Evolutionary conservation across 2,888 invertebrate genomes (phyloP).

Genomic region (Epinotia bilunana): DNA sequence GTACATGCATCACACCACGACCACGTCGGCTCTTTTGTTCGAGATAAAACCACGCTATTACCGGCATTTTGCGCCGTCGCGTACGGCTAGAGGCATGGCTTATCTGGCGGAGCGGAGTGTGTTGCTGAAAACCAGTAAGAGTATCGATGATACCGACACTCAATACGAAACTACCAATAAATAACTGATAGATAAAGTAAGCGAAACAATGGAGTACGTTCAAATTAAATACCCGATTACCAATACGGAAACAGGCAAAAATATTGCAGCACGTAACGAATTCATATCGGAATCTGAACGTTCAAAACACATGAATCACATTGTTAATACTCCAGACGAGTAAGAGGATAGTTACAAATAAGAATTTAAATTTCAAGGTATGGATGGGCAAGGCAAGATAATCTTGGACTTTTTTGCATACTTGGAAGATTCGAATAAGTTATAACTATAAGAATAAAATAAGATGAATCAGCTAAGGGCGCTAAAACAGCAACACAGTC

Average conservation of each 20-base stretch:
- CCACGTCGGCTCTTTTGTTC: conserved; percentile 67
- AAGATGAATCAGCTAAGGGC: conserved; percentile 13
- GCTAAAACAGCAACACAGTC: conserved; percentile 16
- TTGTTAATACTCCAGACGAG: neutral
- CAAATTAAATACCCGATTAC: neutral
- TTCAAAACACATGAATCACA: neutral
- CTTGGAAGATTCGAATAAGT: neutral
- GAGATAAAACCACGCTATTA: conserved; percentile 66
- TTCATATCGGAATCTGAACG: neutral
- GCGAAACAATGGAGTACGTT: conserved; percentile 27
- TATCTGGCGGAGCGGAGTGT: conserved; percentile 27
- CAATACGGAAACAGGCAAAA: neutral
- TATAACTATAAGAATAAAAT: neutral
- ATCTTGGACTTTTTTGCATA: neutral
- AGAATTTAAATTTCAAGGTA: neutral
- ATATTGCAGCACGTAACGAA: neutral
- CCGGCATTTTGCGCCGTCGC: conserved; percentile 47
- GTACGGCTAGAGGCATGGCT: conserved; percentile 45
- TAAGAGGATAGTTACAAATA: neutral
- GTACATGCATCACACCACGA: conserved; percentile 46
- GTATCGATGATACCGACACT: conserved; percentile 30
- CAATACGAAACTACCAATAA: conserved; percentile 24
- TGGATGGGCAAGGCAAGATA: neutral
- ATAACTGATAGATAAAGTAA: conserved; percentile 23
- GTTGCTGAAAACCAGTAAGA: conserved; percentile 34